phyloP scores from a whole-genome alignment of 2,888 invertebrate genomes.

The Pseudococcus viburni region DNA sequence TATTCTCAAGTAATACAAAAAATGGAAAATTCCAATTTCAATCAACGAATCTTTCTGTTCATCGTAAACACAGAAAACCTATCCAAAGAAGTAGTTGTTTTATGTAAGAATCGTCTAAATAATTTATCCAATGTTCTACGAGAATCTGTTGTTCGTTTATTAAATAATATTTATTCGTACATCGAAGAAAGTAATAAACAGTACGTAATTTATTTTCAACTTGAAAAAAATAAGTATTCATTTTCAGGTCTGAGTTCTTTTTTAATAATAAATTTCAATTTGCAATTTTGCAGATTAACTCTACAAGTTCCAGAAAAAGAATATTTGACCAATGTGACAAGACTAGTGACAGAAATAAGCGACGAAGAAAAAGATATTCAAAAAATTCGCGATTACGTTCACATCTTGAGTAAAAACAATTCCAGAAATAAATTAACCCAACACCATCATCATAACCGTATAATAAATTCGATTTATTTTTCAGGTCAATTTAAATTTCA shows the following conservation, averaged over 20 bases:
- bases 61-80: not conserved
- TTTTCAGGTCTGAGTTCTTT: not conserved
- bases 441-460: not conserved
- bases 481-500: slow-evolving; percentile 33
- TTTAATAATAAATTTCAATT: not conserved
- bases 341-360: not conserved
- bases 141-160: not conserved
- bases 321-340: not conserved
- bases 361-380: not conserved
- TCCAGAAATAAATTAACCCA: not conserved
- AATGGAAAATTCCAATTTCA: not conserved
- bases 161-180: not conserved
- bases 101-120: not conserved
- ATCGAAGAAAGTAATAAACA: slow-evolving; percentile 9
- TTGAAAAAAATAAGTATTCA: no score
- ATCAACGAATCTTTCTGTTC: not conserved
- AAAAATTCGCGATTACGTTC: slow-evolving; percentile 31
- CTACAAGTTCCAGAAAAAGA: not conserved
- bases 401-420: slow-evolving; percentile 13
- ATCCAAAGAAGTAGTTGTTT: not conserved
- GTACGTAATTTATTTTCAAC: not conserved
- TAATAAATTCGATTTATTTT: not conserved
- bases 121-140: not conserved
- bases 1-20: not conserved
- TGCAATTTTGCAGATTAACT: not conserved